Base-by-base conservation (phyloP, 1,140 invertebrate genomes). In the Lepeophtheirus salmonis region DNA sequence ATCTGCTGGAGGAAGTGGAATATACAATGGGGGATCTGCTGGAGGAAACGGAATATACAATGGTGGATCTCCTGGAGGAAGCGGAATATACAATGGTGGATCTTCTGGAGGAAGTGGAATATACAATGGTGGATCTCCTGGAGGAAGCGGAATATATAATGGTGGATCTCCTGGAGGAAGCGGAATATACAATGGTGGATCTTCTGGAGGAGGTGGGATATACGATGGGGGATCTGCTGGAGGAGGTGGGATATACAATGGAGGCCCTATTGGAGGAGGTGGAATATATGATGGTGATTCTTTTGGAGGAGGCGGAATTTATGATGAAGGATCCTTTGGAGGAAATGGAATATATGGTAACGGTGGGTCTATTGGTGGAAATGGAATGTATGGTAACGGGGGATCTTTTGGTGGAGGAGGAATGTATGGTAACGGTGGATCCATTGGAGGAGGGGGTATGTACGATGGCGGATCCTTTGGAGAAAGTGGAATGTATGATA, bases 281-380 rank as follows among this genome's bases (percentile, higher is more conserved):
- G n/a, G n/a, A n/a, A n/a, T n/a, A n/a, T n/a, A n/a, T n/a, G n/a
- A n/a, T n/a, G n/a, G n/a, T n/a, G n/a, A 21, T 21, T 24, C 55
- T 10, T 57, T 57, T 30, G 55, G 55, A 57, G 22, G 25, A 13
- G 26, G 21, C 30, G 55, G 26, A 4, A 22, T 18, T 52, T 16
- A 52, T 16, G 50, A 52, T 21, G 50, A 16, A 6, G 20, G 50
- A 6, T 52, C 16, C 55, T 57, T 41, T 57, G 23, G 55, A 13
- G 21, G 26, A 57, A 56, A 26, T 41, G 30, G 30, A 41, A 41
- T 41, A 41, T 41, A 41, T n/a, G 30, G n/a, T 41, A n/a, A 41
- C 6, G 30, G 30, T n/a, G n/a, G 30, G 6, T 41, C 30, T 41
- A 10, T n/a, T 6, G 30, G 30, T 41, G 30, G 30, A 6, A 41